A percentile compares a stretch with the other conserved stretches of the same genome.
Conservation (phyloP, 2,888 invertebrate species). For the Odontocolon sp. region DNA sequence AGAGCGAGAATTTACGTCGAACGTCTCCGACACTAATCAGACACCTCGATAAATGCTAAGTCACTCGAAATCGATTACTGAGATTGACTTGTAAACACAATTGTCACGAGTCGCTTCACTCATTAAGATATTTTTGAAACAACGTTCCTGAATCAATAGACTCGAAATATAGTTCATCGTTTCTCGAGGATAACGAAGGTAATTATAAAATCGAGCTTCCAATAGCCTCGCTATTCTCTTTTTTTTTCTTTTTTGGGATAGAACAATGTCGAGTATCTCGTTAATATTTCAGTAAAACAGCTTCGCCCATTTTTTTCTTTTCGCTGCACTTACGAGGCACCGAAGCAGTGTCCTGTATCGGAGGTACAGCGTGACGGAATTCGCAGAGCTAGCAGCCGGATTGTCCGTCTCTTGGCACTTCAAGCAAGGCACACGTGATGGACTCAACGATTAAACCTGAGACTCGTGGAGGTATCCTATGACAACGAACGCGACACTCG, state of each 20-base stretch:
- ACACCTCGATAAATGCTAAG: constrained; percentile 1
- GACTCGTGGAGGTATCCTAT: constrained; percentile 32
- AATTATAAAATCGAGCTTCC: background rate
- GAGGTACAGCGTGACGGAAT: constrained; percentile 63
- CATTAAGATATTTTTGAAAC: constrained; percentile 22
- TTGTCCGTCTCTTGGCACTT: constrained; percentile 11
- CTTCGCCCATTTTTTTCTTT: background rate
- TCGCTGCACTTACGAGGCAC: background rate
- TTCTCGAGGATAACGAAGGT: background rate
- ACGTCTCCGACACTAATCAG: background rate
- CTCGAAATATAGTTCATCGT: background rate
- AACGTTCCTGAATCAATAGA: background rate
- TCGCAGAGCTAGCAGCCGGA: constrained; percentile 45
- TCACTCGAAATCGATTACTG: background rate
- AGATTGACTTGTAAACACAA: constrained; percentile 8
- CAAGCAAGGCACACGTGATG: constrained; percentile 52
- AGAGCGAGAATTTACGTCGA: constrained; percentile 10
- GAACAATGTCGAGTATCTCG: background rate
- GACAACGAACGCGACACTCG: constrained; percentile 39
- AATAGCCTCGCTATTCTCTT: background rate
- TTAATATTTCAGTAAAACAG: constrained; percentile 16
- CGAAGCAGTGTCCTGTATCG: constrained; percentile 32
- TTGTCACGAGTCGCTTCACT: constrained; percentile 12
- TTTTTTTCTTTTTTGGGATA: background rate
- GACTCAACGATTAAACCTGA: constrained; percentile 43